These are phyloP conservation scores for Phortica variegata DNA, from an alignment of 1,140 invertebrate genomes.

Conservation along the genomic window DNA sequence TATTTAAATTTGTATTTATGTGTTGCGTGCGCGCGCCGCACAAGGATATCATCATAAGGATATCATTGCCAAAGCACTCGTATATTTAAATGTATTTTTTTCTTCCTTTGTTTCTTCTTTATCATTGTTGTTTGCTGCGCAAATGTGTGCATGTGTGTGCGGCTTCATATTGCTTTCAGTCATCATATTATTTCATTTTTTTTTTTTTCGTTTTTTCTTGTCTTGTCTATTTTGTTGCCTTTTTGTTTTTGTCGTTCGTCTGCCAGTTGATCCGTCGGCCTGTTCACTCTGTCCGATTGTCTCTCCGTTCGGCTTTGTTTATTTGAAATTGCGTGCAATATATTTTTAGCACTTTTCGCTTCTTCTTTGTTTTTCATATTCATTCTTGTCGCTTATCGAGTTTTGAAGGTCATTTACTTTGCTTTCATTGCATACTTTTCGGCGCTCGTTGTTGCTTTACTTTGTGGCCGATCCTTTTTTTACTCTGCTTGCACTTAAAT, in stretches of 20 bases:
- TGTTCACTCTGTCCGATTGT: too few relatives aligned
- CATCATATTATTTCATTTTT: too few relatives aligned
- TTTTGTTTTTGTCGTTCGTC: slow-evolving; percentile 7
- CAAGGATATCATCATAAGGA: slow-evolving; percentile 16
- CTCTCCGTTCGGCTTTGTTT: slow-evolving; percentile 11
- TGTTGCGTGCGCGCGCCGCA: slow-evolving; percentile 1
- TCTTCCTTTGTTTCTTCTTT: slow-evolving; percentile 22
- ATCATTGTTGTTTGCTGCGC: slow-evolving; percentile 11
- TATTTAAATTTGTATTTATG: slow-evolving; percentile 53
- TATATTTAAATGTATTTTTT: slow-evolving; percentile 45
- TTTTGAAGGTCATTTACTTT: slow-evolving; percentile 49
- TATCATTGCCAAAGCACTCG: slow-evolving; percentile 38
- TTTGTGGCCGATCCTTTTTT: slow-evolving; percentile 13
- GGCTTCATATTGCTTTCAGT: too few relatives aligned
- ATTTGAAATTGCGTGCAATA: slow-evolving; percentile 41
- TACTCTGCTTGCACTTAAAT: background rate
- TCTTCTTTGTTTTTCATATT: slow-evolving; percentile 35
- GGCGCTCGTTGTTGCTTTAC: background rate
- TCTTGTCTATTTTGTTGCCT: slow-evolving; percentile 9
- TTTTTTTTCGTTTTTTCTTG: slow-evolving; percentile 2
- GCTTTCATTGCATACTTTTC: slow-evolving; percentile 32
- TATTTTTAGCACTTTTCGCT: slow-evolving; percentile 52
- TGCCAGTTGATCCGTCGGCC: too few relatives aligned
- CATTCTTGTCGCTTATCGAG: slow-evolving; percentile 38
- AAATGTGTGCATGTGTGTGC: background rate